These are phyloP conservation scores for Phyllotreta striolata DNA, from an alignment of 2,888 invertebrate species.

Conservation along the genomic window DNA sequence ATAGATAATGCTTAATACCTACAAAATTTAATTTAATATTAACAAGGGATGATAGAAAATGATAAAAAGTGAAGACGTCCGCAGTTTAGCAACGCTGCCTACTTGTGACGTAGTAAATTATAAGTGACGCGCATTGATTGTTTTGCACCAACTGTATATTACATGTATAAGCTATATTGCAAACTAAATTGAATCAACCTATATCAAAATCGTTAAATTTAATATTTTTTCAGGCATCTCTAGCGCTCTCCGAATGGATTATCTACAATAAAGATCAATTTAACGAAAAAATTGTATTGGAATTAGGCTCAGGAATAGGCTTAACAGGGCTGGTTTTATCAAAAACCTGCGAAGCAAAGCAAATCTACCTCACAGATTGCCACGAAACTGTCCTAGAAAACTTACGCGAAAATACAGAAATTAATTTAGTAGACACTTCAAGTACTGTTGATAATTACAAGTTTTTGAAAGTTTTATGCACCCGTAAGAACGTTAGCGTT, in stretches of 20 bases:
- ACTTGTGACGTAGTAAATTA: too few species aligned
- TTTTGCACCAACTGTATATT: too few species aligned
- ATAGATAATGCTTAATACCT: too few species aligned
- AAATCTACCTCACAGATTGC: conserved; percentile 73
- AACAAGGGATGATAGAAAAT: too few species aligned
- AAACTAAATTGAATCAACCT: too few species aligned
- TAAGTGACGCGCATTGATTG: too few species aligned
- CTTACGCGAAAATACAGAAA: conserved; percentile 68
- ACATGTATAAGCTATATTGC: too few species aligned
- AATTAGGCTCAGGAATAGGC: conserved; percentile 82
- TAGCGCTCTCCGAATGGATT: conserved; percentile 77
- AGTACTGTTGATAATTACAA: background rate
- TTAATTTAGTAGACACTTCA: conserved; percentile 63
- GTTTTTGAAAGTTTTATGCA: conserved; percentile 32
- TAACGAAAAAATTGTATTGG: conserved; percentile 68
- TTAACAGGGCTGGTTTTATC: conserved; percentile 72
- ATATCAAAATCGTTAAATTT: conserved; percentile 1
- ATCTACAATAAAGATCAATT: conserved; percentile 65
- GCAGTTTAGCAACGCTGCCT: too few species aligned
- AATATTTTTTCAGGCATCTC: conserved; percentile 67
- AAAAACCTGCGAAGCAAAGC: conserved; percentile 64
- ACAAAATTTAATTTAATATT: too few species aligned
- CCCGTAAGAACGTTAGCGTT: conserved; percentile 45
- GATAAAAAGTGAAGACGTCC: too few species aligned
- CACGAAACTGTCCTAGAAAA: conserved; percentile 71